A percentile compares a stretch with the other conserved stretches of the same genome.
Evolutionary conservation across 2,797 vertebrate genomes (phyloP).

Genomic region (Triplophysa bombifrons): DNA sequence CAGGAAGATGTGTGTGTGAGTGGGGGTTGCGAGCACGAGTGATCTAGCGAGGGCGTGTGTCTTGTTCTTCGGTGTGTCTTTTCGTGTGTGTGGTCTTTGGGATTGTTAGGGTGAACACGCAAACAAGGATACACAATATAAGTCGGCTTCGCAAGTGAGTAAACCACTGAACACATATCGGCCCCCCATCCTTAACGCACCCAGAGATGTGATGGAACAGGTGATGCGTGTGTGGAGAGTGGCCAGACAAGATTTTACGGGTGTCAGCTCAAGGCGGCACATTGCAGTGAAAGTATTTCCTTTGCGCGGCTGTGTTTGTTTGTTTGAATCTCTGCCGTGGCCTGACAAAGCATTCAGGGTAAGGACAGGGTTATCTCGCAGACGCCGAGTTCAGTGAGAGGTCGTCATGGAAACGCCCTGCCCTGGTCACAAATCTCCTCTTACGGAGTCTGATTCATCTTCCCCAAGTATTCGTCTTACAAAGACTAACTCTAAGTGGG

Average conservation of each 20-base stretch:
- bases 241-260: slow-evolving; percentile 39
- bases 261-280: slow-evolving; percentile 20
- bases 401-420: slow-evolving; percentile 34
- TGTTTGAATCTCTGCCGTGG: slow-evolving; percentile 29
- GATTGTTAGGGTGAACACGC: slow-evolving; percentile 5
- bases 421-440: slow-evolving; percentile 23
- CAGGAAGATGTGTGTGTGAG: slow-evolving; percentile 6
- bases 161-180: neutral
- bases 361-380: slow-evolving; percentile 37
- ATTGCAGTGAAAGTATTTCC: slow-evolving; percentile 47
- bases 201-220: slow-evolving; percentile 38
- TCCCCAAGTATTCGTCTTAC: slow-evolving; percentile 6
- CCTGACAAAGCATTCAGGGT: slow-evolving; percentile 10
- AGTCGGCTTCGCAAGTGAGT: neutral
- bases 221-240: slow-evolving; percentile 34
- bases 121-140: slow-evolving; percentile 1
- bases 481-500: slow-evolving; percentile 13
- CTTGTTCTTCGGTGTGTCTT: neutral
- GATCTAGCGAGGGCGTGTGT: neutral
- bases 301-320: slow-evolving; percentile 35
- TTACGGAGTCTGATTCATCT: slow-evolving; percentile 25
- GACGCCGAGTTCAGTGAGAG: slow-evolving; percentile 20
- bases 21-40: neutral
- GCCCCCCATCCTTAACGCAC: neutral
- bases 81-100: slow-evolving; percentile 26